Percentiles rank a stretch among this genome's conserved stretches.
Conservation (phyloP, 2,113 vertebrate genomes). For the Galbula dea region DNA sequence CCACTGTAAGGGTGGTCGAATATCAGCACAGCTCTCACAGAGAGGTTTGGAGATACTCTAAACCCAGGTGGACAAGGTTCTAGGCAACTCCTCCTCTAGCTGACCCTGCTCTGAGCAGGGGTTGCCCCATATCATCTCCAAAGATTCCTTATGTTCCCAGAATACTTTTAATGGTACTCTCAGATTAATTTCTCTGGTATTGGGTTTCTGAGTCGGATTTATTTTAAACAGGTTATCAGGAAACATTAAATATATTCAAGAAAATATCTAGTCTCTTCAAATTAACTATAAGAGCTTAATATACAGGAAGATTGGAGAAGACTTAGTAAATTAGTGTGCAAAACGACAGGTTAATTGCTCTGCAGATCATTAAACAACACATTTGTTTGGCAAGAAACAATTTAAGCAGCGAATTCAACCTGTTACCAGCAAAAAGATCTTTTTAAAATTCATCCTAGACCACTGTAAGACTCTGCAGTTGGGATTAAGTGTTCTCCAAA, state of each 20-base stretch:
- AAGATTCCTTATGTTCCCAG: not conserved
- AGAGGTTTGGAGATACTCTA: not conserved
- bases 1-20: too few relatives aligned
- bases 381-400: slow-evolving; percentile 37
- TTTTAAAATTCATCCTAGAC: not conserved
- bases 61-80: not conserved
- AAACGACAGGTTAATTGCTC: slow-evolving; percentile 35
- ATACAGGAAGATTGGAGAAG: not conserved
- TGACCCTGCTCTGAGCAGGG: not conserved
- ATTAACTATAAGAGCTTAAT: not conserved
- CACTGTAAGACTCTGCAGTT: not conserved
- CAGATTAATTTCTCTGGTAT: not conserved
- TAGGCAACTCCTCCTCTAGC: not conserved
- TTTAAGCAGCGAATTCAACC: slow-evolving; percentile 7
- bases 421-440: not conserved
- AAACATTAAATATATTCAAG: not conserved
- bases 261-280: not conserved
- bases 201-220: not conserved
- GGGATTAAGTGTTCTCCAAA: not conserved
- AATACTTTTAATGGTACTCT: not conserved
- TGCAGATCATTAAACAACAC: not conserved
- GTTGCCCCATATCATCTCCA: not conserved
- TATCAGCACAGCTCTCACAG: too few relatives aligned
- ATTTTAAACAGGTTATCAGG: not conserved
- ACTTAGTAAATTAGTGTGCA: not conserved